Conservation (phyloP, 2,113 vertebrate genomes). For the Xiphias gladius region DNA sequence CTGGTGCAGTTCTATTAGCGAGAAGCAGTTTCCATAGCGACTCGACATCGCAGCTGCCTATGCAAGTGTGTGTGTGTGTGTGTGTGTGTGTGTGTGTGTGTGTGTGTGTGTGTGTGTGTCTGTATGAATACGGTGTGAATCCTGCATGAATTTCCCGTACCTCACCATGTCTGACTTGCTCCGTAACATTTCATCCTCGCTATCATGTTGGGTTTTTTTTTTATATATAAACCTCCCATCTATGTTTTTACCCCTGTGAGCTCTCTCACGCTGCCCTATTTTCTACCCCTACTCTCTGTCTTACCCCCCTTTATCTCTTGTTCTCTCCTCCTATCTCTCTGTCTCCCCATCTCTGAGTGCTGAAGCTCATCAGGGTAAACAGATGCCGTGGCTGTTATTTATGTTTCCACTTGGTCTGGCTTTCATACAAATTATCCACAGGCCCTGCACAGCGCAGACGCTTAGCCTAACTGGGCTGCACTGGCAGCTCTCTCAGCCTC, state of each 20-base stretch:
- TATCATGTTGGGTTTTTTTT: slow-evolving; percentile 32
- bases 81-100: slow-evolving; percentile 42
- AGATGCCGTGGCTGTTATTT: slow-evolving; percentile 86
- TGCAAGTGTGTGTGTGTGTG: slow-evolving; percentile 78
- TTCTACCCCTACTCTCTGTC: slow-evolving; percentile 58
- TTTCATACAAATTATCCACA: slow-evolving; percentile 86
- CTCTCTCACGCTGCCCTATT: slow-evolving; percentile 67
- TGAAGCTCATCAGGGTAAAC: slow-evolving; percentile 83
- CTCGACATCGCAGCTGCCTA: slow-evolving; percentile 85
- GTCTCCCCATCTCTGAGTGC: slow-evolving; percentile 66
- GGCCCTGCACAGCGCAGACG: slow-evolving; percentile 80
- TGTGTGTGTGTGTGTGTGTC: slow-evolving; percentile 38
- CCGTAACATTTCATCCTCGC: slow-evolving; percentile 69
- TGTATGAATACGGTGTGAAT: slow-evolving; percentile 65
- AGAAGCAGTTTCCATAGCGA: slow-evolving; percentile 89
- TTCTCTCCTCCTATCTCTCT: slow-evolving; percentile 59
- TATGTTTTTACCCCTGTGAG: slow-evolving; percentile 50
- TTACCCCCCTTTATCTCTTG: slow-evolving; percentile 41
- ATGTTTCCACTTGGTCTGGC: slow-evolving; percentile 86
- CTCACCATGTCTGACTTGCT: slow-evolving; percentile 76
- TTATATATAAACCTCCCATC: slow-evolving; percentile 57
- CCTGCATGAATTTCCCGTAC: slow-evolving; percentile 78
- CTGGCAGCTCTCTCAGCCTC: slow-evolving; percentile 73
- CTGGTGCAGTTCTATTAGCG: slow-evolving; percentile 87
- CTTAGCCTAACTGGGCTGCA: slow-evolving; percentile 79